Base-by-base conservation (phyloP, 2,888 invertebrate genomes). In the Standfussiana lucernea region DNA sequence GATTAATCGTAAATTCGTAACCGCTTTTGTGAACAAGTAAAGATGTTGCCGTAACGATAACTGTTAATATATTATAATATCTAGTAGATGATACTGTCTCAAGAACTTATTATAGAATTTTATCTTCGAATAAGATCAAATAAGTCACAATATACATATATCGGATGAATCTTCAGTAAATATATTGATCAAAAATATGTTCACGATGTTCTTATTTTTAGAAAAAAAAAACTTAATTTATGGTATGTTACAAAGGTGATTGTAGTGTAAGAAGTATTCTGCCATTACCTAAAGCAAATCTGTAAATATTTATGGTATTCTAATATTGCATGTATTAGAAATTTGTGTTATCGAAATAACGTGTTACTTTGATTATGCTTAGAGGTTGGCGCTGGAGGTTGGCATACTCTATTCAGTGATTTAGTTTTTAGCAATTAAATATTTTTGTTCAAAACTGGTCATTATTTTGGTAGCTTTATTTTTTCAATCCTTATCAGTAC, bases 381-480 rank as follows among this genome's bases (percentile, higher is more conserved):
- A 91, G 90, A 89, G 91, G 89, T 91, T 89, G 91, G 91, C 91
- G 91, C 91, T 91, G 92, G 91, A 92, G 90, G 92, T 91, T 91
- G 92, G 94, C 94, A 92, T 93, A 94, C 93, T 93, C 91, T 94
- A 92, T 93, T 94, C 94, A 95, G 95, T 95, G 94, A 95, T 95
- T 95, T 95, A 95, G 93, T 95, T 95, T 88, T 93, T 93, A 93
- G 92, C 93, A 95, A 94, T 93, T 93, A 95, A 95, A 95, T 94
- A 95, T 94, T 95, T 95, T 95, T 93, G 93, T 95, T 95, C 93
- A 91, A 89, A 80, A 75, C 61, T 86, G 85, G 81, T 79, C 89
- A 80, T 92, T 86, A 90, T 91, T 92, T 89, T 72, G 15, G 32
- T 61, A 24, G 45, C 18, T 70, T 68, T 40, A 28, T 47, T n/a